These are phyloP conservation scores for Coregonus sp. DNA, from an alignment of 2,797 vertebrate species.

Conservation along the genomic window DNA sequence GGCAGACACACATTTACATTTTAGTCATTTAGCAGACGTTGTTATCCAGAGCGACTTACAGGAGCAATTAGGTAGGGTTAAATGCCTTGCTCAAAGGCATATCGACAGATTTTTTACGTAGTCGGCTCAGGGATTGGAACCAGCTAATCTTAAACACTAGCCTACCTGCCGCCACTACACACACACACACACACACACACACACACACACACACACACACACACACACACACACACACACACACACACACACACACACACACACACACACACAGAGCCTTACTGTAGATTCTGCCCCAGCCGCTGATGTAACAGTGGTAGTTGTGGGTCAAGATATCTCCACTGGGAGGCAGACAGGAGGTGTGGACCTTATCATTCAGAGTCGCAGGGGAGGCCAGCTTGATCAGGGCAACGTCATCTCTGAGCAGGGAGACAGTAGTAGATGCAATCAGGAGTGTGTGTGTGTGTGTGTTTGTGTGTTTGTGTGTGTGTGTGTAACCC, in stretches of 20 bases:
- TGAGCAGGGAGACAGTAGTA: constrained; percentile 25
- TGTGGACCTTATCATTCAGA: constrained; percentile 53
- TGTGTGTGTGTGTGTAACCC: constrained; percentile 21
- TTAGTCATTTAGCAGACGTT: too few relatives aligned
- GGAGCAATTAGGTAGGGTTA: too few relatives aligned
- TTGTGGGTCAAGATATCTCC: constrained; percentile 47
- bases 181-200: neutral
- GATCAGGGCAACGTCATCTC: constrained; percentile 70
- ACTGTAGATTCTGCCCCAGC: constrained; percentile 75
- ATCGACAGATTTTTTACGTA: too few relatives aligned
- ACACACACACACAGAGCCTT: constrained; percentile 13
- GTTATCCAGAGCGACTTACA: too few relatives aligned
- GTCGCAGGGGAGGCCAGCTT: constrained; percentile 51
- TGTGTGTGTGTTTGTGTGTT: too few relatives aligned
- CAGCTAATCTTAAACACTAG: too few relatives aligned
- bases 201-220: too few relatives aligned
- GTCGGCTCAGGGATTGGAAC: too few relatives aligned
- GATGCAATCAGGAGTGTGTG: neutral
- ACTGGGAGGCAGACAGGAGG: constrained; percentile 49
- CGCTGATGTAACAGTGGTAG: constrained; percentile 65
- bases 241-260: neutral
- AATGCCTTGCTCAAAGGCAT: too few relatives aligned
- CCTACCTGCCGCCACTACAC: too few relatives aligned
- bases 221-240: neutral
- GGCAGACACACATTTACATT: too few relatives aligned